Percentiles rank a stretch among this genome's conserved stretches.
Evolutionary conservation across 2,888 invertebrate species (phyloP).

Genomic region (Allygus modestus): DNA sequence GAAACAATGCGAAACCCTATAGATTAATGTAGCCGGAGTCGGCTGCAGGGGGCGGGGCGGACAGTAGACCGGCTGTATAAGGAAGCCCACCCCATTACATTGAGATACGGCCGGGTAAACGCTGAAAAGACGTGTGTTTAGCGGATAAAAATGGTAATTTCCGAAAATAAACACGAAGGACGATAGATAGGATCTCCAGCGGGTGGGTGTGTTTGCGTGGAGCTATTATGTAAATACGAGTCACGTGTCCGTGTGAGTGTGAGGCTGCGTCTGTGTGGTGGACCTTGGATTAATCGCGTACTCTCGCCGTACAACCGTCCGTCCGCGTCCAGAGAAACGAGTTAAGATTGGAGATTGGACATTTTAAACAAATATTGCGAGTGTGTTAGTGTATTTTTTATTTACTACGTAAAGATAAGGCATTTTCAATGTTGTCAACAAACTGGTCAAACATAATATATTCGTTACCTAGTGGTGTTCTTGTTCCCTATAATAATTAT

Average conservation of each 20-base stretch:
- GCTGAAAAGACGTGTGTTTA: slow-evolving; percentile 43
- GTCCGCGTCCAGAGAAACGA: too few species aligned
- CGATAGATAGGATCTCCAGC: slow-evolving; percentile 2
- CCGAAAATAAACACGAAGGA: slow-evolving; percentile 47
- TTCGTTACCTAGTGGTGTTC: too few species aligned
- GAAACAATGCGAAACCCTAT: slow-evolving; percentile 10
- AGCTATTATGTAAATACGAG: slow-evolving; percentile 25
- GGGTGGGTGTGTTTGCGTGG: slow-evolving; percentile 22
- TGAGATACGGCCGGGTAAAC: slow-evolving; percentile 27
- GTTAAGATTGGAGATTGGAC: too few species aligned
- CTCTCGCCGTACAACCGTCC: too few species aligned
- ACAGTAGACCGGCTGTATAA: background rate
- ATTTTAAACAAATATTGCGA: too few species aligned
- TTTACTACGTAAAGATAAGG: too few species aligned
- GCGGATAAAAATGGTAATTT: slow-evolving; percentile 41
- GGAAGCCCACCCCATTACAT: slow-evolving; percentile 10
- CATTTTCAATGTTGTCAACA: too few species aligned
- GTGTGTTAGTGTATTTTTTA: too few species aligned
- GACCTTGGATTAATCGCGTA: background rate
- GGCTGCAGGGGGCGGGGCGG: background rate
- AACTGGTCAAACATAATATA: too few species aligned
- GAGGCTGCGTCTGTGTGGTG: background rate
- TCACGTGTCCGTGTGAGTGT: background rate
- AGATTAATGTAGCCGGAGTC: background rate
- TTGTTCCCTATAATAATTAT: too few species aligned